These are phyloP conservation scores for Hydrolagus affinis DNA, from an alignment of 2,113 vertebrate species.

Conservation along the genomic window DNA sequence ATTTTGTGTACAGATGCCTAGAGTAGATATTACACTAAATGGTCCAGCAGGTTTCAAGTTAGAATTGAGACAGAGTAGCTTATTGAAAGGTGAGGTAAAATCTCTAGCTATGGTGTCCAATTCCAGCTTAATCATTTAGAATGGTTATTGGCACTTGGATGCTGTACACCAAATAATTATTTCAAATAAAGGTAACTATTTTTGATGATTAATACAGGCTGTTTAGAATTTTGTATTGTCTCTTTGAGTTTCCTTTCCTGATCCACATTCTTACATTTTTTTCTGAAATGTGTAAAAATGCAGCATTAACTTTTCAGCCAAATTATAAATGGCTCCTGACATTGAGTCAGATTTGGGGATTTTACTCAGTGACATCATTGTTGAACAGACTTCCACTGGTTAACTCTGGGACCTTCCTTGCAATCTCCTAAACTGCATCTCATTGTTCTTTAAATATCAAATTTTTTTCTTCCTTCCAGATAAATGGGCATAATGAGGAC, in stretches of 20 bases:
- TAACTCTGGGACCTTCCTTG: conserved; percentile 2
- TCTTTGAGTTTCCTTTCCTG: too few relatives aligned
- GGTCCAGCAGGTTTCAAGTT: background rate
- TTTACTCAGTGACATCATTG: background rate
- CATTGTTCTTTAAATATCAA: conserved; percentile 20
- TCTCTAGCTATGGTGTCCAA: background rate
- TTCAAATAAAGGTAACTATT: background rate
- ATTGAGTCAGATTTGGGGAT: conserved; percentile 1
- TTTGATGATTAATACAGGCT: background rate
- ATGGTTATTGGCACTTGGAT: background rate
- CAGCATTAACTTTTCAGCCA: background rate
- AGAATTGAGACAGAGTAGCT: background rate
- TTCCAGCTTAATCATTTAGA: background rate
- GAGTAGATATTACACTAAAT: background rate
- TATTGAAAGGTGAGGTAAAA: background rate
- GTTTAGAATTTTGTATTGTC: background rate
- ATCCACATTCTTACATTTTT: background rate
- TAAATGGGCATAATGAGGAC: conserved; percentile 28
- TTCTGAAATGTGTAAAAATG: background rate
- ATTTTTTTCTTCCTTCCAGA: conserved; percentile 13
- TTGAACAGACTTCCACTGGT: background rate
- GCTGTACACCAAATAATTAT: background rate
- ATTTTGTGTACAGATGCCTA: background rate
- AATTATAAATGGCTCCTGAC: background rate
- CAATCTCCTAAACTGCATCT: conserved; percentile 6